phyloP scores from a whole-genome alignment of 2,113 vertebrate species.

The Dasyurus viverrinus region DNA sequence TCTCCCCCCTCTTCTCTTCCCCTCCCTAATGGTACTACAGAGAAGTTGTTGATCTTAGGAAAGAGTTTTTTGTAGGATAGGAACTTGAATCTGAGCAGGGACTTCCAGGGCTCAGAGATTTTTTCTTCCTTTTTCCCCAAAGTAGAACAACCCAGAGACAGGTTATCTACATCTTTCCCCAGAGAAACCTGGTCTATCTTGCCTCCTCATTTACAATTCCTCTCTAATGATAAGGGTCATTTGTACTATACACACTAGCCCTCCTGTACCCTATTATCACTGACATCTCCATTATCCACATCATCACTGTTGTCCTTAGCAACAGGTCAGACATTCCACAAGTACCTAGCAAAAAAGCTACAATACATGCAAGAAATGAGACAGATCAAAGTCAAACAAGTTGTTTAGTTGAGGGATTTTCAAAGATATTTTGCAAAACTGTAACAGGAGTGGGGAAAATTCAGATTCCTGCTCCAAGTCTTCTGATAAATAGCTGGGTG shows the following conservation, averaged over 20 bases:
- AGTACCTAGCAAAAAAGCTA: neutral
- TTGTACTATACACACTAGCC: neutral
- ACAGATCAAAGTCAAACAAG: neutral
- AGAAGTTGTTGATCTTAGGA: neutral
- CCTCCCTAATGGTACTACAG: neutral
- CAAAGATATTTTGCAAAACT: neutral
- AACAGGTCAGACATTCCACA: neutral
- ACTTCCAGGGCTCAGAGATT: neutral
- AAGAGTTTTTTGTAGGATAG: neutral
- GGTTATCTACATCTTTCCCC: neutral
- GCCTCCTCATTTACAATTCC: neutral
- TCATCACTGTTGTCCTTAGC: neutral
- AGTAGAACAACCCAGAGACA: neutral
- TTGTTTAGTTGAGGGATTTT: neutral
- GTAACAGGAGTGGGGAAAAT: neutral
- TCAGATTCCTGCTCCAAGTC: neutral
- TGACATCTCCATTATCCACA: neutral
- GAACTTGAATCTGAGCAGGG: neutral
- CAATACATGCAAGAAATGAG: neutral
- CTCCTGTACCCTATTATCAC: neutral
- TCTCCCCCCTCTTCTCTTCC: neutral
- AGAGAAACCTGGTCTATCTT: neutral
- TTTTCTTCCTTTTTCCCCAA: neutral
- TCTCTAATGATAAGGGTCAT: neutral
- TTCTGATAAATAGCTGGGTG: neutral